Evolutionary conservation across 1,140 invertebrate species (phyloP).

Genomic region (Pararge aegeria): DNA sequence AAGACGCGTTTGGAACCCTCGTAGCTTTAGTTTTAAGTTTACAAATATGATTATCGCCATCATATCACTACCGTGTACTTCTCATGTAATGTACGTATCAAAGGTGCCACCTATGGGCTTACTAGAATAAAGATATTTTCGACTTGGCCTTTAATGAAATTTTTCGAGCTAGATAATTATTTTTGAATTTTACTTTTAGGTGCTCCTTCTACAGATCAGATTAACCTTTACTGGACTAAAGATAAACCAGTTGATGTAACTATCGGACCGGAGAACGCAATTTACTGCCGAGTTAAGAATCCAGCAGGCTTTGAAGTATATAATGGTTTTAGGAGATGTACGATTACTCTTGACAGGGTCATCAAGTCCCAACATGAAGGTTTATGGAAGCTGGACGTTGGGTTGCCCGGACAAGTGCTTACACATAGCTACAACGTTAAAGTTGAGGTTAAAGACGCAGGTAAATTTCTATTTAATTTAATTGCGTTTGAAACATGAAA

Average conservation of each 20-base stretch:
- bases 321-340: conserved; percentile 56
- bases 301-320: conserved; percentile 33
- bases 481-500: neutral
- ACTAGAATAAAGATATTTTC: too few species aligned
- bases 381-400: conserved; percentile 45
- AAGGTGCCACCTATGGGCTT: too few species aligned
- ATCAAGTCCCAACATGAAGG: conserved; percentile 39
- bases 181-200: conserved; percentile 26
- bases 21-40: too few species aligned
- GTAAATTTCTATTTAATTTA: conserved; percentile 28
- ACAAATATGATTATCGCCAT: too few species aligned
- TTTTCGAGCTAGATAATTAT: too few species aligned
- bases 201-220: neutral
- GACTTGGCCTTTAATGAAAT: too few species aligned
- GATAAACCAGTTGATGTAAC: conserved; percentile 30
- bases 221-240: conserved; percentile 28
- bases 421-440: conserved; percentile 33
- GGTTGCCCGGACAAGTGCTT: conserved; percentile 44
- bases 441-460: conserved; percentile 35
- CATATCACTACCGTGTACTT: too few species aligned
- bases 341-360: conserved; percentile 40
- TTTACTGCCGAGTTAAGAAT: conserved; percentile 49
- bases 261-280: conserved; percentile 50
- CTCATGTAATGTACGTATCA: too few species aligned
- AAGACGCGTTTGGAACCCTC: too few species aligned